Evolutionary conservation across 1,140 invertebrate species (phyloP).

Genomic region (Homarus americanus): DNA sequence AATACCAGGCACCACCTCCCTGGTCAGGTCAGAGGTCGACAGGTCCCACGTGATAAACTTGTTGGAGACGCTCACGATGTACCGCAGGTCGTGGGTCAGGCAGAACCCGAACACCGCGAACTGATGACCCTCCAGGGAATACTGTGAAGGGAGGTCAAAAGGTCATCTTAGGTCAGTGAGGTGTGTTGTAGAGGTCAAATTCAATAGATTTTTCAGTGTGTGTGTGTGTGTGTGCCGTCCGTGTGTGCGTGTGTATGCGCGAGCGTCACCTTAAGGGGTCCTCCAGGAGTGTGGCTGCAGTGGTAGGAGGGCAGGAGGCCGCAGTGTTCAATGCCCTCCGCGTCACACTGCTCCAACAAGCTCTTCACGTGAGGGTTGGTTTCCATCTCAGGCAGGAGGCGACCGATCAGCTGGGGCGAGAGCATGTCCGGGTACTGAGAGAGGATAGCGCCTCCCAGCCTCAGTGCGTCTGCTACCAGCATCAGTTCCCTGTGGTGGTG

Average conservation of each 20-base stretch:
- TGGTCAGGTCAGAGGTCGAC: slow-evolving; percentile 93
- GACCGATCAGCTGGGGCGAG: slow-evolving; percentile 94
- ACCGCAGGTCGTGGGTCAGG: slow-evolving; percentile 93
- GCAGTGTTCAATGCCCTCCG: slow-evolving; percentile 90
- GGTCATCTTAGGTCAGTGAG: background rate
- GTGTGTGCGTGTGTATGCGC: no score
- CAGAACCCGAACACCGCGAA: slow-evolving; percentile 98
- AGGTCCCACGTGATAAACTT: slow-evolving; percentile 98
- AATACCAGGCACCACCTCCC: slow-evolving; percentile 94
- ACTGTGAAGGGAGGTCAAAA: slow-evolving; percentile 81
- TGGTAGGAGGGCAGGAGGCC: slow-evolving; percentile 95
- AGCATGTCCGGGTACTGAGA: slow-evolving; percentile 96
- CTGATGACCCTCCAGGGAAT: slow-evolving; percentile 97
- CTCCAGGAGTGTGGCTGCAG: slow-evolving; percentile 97
- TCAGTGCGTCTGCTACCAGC: slow-evolving; percentile 95
- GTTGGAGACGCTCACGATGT: slow-evolving; percentile 97
- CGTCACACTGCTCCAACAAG: slow-evolving; percentile 93
- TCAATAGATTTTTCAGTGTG: no score
- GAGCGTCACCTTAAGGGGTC: slow-evolving; percentile 94
- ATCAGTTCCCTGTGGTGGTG: slow-evolving; percentile 87
- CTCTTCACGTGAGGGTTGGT: slow-evolving; percentile 90
- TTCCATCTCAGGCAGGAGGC: slow-evolving; percentile 94
- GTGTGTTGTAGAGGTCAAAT: no score
- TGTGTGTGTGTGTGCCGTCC: no score
- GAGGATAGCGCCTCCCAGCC: slow-evolving; percentile 93